Evolutionary conservation across 1,140 invertebrate species (phyloP).

Genomic region (Drosophila repleta): DNA sequence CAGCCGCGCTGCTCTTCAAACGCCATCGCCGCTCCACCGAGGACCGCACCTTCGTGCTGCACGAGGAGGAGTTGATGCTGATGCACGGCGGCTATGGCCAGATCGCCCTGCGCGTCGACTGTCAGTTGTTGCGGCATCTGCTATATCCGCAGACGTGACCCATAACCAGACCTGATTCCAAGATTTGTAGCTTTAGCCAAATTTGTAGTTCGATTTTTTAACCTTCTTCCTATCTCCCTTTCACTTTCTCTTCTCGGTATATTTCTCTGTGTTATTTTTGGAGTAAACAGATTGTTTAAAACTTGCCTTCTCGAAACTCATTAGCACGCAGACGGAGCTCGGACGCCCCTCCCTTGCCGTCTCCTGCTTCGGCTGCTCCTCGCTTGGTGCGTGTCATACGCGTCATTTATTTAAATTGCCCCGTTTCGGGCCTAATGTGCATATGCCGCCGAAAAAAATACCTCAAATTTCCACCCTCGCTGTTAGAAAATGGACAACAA

Average conservation of each 20-base stretch:
- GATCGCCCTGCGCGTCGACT: slow-evolving; percentile 4
- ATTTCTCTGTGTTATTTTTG: not conserved
- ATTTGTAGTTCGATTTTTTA: not conserved
- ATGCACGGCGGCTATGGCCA: slow-evolving; percentile 18
- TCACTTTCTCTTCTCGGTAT: not conserved
- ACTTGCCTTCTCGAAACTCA: slow-evolving; percentile 69
- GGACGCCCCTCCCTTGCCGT: not conserved
- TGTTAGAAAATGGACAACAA: slow-evolving; percentile 51
- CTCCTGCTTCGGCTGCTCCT: slow-evolving; percentile 4
- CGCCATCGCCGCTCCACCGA: not conserved
- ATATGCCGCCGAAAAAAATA: slow-evolving; percentile 58
- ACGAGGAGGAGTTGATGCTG: slow-evolving; percentile 44
- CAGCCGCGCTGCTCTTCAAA: slow-evolving; percentile 23
- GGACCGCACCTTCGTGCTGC: slow-evolving; percentile 10
- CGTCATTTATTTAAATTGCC: slow-evolving; percentile 83
- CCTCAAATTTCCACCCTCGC: slow-evolving; percentile 59
- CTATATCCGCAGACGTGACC: slow-evolving; percentile 11
- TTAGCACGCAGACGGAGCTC: slow-evolving; percentile 46
- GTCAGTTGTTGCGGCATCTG: slow-evolving; percentile 26
- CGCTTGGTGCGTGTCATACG: slow-evolving; percentile 68
- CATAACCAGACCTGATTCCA: no score
- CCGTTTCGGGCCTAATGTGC: slow-evolving; percentile 74
- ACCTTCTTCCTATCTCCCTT: no score
- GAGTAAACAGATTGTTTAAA: slow-evolving; percentile 31
- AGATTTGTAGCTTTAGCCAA: not conserved